Evolutionary conservation across 2,797 vertebrate genomes (phyloP).

Genomic region (Hybognathus amarus): DNA sequence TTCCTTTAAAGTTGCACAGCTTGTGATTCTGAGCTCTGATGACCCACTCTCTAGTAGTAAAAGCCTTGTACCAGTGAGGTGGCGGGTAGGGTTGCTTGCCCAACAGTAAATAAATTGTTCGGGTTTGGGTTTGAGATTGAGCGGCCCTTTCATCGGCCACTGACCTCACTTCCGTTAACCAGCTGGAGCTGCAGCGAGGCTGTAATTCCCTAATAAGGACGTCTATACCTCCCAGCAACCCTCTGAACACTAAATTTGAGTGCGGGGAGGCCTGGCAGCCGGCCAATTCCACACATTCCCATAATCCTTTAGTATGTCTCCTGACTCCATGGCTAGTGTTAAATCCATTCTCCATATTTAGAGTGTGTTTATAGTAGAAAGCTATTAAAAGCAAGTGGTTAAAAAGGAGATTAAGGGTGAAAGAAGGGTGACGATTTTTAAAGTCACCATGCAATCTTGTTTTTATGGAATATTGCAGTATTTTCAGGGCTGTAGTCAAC

Average conservation of each 20-base stretch:
- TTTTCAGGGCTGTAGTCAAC: too few relatives aligned
- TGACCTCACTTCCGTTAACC: constrained; percentile 71
- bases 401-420: constrained; percentile 69
- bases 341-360: constrained; percentile 73
- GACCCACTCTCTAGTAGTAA: constrained; percentile 12
- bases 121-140: constrained; percentile 55
- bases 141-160: constrained; percentile 65
- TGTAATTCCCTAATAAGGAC: constrained; percentile 73
- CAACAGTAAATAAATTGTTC: constrained; percentile 62
- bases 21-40: constrained; percentile 8
- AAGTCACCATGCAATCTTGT: background rate
- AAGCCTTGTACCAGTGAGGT: constrained; percentile 1
- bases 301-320: constrained; percentile 73
- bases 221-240: constrained; percentile 64
- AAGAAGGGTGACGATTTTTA: constrained; percentile 66
- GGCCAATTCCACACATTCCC: constrained; percentile 68
- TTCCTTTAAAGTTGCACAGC: background rate
- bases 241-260: constrained; percentile 62
- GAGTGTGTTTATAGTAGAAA: constrained; percentile 66
- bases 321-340: constrained; percentile 68
- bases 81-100: background rate
- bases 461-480: background rate
- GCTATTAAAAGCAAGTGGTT: constrained; percentile 75
- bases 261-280: constrained; percentile 70
- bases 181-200: constrained; percentile 31